A percentile compares a stretch with the other conserved stretches of the same genome.
Evolutionary conservation across 2,113 vertebrate species (phyloP).

Genomic region (Eira barbara): DNA sequence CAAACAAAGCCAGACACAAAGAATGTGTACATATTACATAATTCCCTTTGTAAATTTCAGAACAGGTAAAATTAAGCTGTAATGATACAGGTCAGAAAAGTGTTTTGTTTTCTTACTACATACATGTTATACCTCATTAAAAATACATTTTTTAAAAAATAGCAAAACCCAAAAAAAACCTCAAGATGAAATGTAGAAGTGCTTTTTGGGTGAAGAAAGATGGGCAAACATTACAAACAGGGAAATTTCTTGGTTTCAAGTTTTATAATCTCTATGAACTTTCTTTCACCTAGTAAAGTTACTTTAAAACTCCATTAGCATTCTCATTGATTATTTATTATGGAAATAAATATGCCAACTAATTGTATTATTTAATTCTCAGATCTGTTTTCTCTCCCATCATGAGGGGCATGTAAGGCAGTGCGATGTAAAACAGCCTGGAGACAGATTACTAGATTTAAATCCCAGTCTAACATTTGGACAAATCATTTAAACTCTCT

Average conservation of each 20-base stretch:
- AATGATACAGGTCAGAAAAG: background rate
- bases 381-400: background rate
- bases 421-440: background rate
- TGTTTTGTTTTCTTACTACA: background rate
- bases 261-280: background rate
- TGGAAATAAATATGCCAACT: background rate
- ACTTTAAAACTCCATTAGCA: background rate
- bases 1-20: background rate
- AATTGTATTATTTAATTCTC: background rate
- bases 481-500: background rate
- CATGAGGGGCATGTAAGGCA: background rate
- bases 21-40: accelerated
- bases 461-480: background rate
- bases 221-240: background rate
- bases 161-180: background rate
- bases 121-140: background rate
- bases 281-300: background rate
- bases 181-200: background rate
- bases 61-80: background rate
- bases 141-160: background rate
- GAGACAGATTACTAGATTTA: background rate
- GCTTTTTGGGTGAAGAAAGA: background rate
- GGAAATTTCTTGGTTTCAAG: background rate
- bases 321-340: background rate
- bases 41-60: background rate